These are phyloP conservation scores for Mellivora capensis DNA, from an alignment of 2,113 vertebrate species.

Conservation along the genomic window DNA sequence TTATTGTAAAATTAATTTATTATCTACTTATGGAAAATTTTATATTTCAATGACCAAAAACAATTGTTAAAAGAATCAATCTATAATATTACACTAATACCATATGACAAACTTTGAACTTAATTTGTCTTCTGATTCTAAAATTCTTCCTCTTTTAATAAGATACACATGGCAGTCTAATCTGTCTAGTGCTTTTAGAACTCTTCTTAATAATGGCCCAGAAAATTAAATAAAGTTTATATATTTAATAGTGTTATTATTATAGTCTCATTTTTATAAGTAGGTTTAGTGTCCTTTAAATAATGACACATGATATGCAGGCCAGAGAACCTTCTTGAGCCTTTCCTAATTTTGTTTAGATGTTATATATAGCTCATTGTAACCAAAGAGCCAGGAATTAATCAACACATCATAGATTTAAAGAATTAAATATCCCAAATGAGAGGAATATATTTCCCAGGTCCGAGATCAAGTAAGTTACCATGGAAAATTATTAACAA, in stretches of 20 bases:
- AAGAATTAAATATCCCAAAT: constrained; percentile 44
- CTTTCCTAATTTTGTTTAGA: constrained; percentile 14
- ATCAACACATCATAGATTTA: constrained; percentile 32
- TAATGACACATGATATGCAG: background rate
- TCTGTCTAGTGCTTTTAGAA: background rate
- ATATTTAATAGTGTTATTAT: background rate
- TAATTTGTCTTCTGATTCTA: background rate
- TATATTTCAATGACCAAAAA: background rate
- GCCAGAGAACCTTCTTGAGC: background rate
- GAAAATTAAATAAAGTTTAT: background rate
- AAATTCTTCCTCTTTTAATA: background rate
- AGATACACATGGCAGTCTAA: background rate
- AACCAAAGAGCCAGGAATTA: background rate
- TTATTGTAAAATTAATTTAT: background rate
- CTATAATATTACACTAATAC: background rate
- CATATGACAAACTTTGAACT: background rate
- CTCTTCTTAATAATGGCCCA: background rate
- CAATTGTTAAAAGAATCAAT: background rate
- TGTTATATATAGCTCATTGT: background rate
- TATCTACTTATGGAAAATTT: background rate
- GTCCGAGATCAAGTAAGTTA: constrained; percentile 39
- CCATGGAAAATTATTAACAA: constrained; percentile 53
- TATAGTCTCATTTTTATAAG: background rate
- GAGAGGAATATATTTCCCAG: constrained; percentile 32
- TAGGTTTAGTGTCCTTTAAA: background rate